These are phyloP conservation scores for Athene noctua DNA, from an alignment of 2,113 vertebrate species.

Conservation along the genomic window DNA sequence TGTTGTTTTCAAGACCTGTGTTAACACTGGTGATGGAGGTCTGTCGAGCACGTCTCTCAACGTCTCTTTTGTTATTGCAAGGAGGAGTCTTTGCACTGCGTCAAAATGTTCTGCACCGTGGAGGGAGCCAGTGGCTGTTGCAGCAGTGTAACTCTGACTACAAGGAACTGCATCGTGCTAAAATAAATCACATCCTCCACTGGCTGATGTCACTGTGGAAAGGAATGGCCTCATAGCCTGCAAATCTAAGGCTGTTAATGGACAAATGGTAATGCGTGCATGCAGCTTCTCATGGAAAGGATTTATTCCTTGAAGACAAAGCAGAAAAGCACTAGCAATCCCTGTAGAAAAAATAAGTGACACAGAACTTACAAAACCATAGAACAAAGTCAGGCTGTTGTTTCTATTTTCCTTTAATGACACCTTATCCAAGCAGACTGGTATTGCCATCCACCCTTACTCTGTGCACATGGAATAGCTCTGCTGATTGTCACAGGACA, in stretches of 20 bases:
- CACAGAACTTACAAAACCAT: neutral
- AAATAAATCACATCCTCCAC: neutral
- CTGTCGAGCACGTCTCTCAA: neutral
- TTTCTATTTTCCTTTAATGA: neutral
- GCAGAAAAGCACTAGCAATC: neutral
- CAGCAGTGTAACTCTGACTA: neutral
- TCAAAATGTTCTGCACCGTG: neutral
- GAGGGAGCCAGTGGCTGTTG: neutral
- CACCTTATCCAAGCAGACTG: neutral
- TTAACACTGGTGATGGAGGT: rapidly evolving
- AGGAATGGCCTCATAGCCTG: neutral
- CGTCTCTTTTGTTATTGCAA: neutral
- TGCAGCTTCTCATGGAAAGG: neutral
- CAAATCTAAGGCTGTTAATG: neutral
- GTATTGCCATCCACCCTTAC: neutral
- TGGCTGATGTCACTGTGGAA: neutral
- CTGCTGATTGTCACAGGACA: neutral
- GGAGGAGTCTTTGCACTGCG: slow-evolving; percentile 5
- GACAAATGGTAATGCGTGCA: neutral
- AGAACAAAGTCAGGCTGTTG: neutral
- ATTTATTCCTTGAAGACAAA: neutral
- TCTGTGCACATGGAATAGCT: neutral
- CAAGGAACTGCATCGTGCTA: neutral
- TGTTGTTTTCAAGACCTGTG: neutral
- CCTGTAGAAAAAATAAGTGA: neutral